phyloP scores from a whole-genome alignment of 1,140 invertebrate species.

The Drosophila orena region DNA sequence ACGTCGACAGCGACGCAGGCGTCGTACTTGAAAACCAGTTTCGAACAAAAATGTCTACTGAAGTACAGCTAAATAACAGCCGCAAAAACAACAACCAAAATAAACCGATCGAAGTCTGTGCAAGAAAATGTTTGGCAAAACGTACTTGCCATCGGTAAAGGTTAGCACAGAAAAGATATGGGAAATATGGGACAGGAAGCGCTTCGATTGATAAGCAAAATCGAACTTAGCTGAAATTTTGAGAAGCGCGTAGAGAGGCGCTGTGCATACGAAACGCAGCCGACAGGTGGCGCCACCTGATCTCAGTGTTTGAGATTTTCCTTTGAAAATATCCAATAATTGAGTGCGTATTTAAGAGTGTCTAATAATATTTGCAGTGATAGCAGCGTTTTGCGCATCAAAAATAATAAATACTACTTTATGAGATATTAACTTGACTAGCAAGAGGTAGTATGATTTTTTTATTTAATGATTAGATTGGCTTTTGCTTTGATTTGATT shows the following conservation, averaged over 20 bases:
- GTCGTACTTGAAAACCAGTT: slow-evolving; percentile 82
- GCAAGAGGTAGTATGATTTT: too few relatives aligned
- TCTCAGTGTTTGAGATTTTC: background rate
- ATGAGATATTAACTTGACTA: background rate
- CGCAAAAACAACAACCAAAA: slow-evolving; percentile 37
- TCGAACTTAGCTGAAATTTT: slow-evolving; percentile 7
- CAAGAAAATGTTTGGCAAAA: slow-evolving; percentile 41
- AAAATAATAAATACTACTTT: background rate
- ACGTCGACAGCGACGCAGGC: slow-evolving; percentile 22
- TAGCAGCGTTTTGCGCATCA: background rate
- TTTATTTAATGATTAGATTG: slow-evolving; percentile 2
- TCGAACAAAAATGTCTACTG: slow-evolving; percentile 64
- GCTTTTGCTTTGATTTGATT: background rate
- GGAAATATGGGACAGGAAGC: slow-evolving; percentile 43
- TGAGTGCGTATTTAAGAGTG: background rate
- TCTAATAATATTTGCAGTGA: background rate
- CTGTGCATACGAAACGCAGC: background rate
- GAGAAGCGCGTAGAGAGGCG: slow-evolving; percentile 33
- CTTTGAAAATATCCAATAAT: too few relatives aligned
- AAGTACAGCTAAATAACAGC: slow-evolving; percentile 71
- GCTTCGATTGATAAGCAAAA: slow-evolving; percentile 20
- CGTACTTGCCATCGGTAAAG: slow-evolving; percentile 45
- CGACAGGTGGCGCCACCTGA: slow-evolving; percentile 14
- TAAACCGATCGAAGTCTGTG: slow-evolving; percentile 24
- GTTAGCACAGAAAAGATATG: slow-evolving; percentile 27